phyloP scores from a whole-genome alignment of 1,140 invertebrate genomes.

The Temnothorax nylanderi region DNA sequence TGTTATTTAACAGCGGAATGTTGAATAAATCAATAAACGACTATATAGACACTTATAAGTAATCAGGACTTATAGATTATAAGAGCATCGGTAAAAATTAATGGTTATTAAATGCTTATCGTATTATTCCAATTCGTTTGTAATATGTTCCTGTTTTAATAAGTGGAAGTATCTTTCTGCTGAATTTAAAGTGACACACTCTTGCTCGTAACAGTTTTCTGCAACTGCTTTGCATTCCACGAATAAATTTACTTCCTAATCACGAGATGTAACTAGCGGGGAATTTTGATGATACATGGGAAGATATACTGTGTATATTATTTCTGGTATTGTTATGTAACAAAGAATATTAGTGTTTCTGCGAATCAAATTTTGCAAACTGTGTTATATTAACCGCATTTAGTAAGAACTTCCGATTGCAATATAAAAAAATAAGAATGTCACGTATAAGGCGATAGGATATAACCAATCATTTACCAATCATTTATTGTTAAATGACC shows the following conservation, averaged over 20 bases:
- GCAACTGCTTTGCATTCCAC: not conserved
- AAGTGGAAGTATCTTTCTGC: not conserved
- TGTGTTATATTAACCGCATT: not conserved
- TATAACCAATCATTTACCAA: not conserved
- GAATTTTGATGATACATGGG: conserved; percentile 4
- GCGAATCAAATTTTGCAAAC: not conserved
- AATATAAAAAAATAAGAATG: conserved; percentile 7
- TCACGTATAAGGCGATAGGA: not conserved
- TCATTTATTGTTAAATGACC: too few species aligned
- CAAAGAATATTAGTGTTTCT: not conserved
- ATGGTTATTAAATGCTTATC: not conserved
- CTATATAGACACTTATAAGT: not conserved
- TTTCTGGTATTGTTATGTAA: not conserved
- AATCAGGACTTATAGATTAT: not conserved
- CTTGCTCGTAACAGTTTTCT: not conserved
- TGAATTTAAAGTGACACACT: not conserved
- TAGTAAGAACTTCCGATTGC: not conserved
- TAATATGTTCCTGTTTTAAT: not conserved
- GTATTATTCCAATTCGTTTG: not conserved
- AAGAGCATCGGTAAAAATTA: not conserved
- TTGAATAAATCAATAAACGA: not conserved
- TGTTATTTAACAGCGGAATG: not conserved
- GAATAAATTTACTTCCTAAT: conserved; percentile 18
- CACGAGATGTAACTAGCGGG: not conserved
- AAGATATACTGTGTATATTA: not conserved